Conservation (phyloP, 2,888 invertebrate species). For the Dryomyza anilis region DNA sequence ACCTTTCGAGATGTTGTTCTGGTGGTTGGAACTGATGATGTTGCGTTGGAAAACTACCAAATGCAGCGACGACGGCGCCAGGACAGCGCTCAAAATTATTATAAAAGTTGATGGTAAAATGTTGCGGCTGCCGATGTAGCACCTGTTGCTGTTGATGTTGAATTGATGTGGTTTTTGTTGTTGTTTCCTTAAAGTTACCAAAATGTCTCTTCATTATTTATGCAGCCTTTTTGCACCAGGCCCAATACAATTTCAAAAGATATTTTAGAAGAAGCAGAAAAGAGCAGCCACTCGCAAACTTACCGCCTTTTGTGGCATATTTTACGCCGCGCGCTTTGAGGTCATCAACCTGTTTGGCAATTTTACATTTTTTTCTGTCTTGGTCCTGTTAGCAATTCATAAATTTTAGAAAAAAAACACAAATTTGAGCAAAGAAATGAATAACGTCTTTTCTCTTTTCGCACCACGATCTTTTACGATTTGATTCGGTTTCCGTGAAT, state of each 20-base stretch:
- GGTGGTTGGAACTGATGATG: no score
- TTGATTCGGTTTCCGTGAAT: conserved; percentile 7
- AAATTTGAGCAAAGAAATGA: background rate
- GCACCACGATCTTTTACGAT: background rate
- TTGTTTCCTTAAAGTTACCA: background rate
- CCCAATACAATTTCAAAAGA: background rate
- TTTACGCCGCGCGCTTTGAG: background rate
- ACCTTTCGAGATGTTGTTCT: no score
- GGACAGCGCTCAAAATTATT: conserved; percentile 30
- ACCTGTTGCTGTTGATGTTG: background rate
- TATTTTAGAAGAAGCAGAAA: no score
- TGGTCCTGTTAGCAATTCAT: background rate
- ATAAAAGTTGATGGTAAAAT: conserved; percentile 25
- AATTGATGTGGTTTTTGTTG: background rate
- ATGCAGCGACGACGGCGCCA: no score
- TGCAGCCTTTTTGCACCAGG: background rate
- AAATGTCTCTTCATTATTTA: conserved; percentile 2
- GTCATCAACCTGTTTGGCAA: background rate
- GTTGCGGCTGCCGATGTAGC: conserved; percentile 7
- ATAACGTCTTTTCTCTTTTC: conserved; percentile 15
- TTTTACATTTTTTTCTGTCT: background rate
- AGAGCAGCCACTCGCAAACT: background rate
- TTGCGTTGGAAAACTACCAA: no score
- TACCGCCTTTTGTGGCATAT: conserved; percentile 9
- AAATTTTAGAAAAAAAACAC: background rate